A percentile compares a stretch with the other conserved stretches of the same genome.
phyloP scores from a whole-genome alignment of 1,140 invertebrate genomes.

The Temnothorax curvispinosus region DNA sequence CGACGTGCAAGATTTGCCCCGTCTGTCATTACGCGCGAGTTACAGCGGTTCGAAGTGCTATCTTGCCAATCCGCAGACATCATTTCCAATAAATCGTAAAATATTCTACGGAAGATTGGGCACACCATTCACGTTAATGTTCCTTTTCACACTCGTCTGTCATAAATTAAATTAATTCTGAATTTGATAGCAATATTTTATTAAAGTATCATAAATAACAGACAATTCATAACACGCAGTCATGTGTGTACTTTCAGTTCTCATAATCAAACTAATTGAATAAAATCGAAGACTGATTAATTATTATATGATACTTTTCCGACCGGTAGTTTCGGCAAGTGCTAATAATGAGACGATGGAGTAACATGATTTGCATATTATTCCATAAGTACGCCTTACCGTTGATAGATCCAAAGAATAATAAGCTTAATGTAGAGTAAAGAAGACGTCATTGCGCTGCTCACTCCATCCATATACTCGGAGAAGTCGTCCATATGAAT shows the following conservation, averaged over 20 bases:
- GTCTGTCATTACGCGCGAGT: constrained; percentile 24
- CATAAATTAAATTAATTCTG: background rate
- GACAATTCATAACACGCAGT: background rate
- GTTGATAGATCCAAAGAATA: constrained; percentile 33
- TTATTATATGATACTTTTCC: background rate
- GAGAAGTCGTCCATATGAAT: constrained; percentile 40
- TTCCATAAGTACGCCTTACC: background rate
- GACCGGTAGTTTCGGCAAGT: background rate
- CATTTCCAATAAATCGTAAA: constrained; percentile 44
- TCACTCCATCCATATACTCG: constrained; percentile 28
- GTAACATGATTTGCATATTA: background rate
- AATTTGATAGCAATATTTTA: background rate
- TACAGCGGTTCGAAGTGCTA: background rate
- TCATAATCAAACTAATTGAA: background rate
- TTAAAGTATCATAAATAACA: background rate
- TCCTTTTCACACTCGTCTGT: background rate
- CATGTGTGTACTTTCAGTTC: too few relatives aligned
- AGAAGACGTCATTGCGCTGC: constrained; percentile 27
- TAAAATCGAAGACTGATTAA: background rate
- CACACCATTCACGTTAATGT: background rate
- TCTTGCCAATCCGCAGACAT: constrained; percentile 42
- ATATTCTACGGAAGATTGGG: constrained; percentile 14
- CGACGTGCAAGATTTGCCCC: constrained; percentile 15
- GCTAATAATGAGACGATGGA: background rate
- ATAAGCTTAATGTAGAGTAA: constrained; percentile 38